A percentile compares a stretch with the other conserved stretches of the same genome.
Conservation (phyloP, 2,113 vertebrate species). For the Periophthalmodon schlosseri region DNA sequence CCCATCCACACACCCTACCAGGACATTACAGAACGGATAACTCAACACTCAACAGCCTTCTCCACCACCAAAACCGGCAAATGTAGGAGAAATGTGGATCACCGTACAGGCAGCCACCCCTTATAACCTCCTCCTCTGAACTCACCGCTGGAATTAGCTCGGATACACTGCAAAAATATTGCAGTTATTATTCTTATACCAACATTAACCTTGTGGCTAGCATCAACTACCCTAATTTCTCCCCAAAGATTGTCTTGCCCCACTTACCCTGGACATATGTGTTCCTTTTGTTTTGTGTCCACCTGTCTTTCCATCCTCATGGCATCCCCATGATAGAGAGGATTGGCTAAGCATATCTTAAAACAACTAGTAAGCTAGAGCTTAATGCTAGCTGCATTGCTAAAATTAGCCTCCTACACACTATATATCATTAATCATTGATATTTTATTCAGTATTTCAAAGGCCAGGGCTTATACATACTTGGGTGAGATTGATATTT, state of each 20-base stretch:
- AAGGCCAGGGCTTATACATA: slow-evolving; percentile 9
- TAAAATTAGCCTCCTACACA: slow-evolving; percentile 24
- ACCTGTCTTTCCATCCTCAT: slow-evolving; percentile 36
- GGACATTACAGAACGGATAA: slow-evolving; percentile 28
- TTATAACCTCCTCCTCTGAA: slow-evolving; percentile 24
- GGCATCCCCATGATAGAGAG: slow-evolving; percentile 14
- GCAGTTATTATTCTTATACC: slow-evolving; percentile 34
- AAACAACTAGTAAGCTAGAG: slow-evolving; percentile 13
- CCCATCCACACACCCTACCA: slow-evolving; percentile 3
- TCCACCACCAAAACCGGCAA: slow-evolving; percentile 33
- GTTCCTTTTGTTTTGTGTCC: slow-evolving; percentile 4
- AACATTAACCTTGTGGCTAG: slow-evolving; percentile 29
- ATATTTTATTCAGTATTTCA: slow-evolving; percentile 19
- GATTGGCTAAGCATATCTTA: slow-evolving; percentile 15
- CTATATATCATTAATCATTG: slow-evolving; percentile 28
- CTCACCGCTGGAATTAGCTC: slow-evolving; percentile 35
- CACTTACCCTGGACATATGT: slow-evolving; percentile 15
- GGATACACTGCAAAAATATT: slow-evolving; percentile 21
- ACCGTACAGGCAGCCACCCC: slow-evolving; percentile 17
- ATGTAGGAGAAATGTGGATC: slow-evolving; percentile 35
- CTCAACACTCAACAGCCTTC: slow-evolving; percentile 22
- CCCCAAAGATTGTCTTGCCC: slow-evolving; percentile 26
- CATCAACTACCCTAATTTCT: slow-evolving; percentile 23
- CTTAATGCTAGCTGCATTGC: slow-evolving; percentile 16
- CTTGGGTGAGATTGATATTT: slow-evolving; percentile 12